Percentiles rank a stretch among this genome's conserved stretches.
Evolutionary conservation across 2,113 vertebrate genomes (phyloP).

Genomic region (Sinocyclocheilus anshuiensis): DNA sequence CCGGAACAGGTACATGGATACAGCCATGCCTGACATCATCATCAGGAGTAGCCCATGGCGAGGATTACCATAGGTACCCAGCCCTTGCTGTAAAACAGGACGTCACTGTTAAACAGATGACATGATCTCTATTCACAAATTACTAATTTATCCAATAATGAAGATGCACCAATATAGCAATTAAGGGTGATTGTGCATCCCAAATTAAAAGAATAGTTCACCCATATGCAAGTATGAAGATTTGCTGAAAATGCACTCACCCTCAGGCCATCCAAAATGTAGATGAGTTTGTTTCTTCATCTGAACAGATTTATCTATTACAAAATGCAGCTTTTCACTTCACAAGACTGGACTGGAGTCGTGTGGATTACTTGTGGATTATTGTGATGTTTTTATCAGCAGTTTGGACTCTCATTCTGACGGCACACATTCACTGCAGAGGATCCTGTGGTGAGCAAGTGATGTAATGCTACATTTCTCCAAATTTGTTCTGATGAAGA

Average conservation of each 20-base stretch:
- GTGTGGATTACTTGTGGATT: neutral
- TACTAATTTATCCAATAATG: neutral
- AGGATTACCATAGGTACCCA: conserved; percentile 84
- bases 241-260: neutral
- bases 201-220: neutral
- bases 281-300: neutral
- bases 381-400: too few species aligned
- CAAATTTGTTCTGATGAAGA: too few species aligned
- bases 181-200: neutral
- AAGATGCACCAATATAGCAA: neutral
- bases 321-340: neutral
- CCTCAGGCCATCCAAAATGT: too few species aligned
- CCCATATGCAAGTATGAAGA: neutral
- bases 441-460: too few species aligned
- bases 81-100: conserved; percentile 75
- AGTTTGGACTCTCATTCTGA: too few species aligned
- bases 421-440: too few species aligned
- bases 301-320: too few species aligned
- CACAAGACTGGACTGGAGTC: neutral
- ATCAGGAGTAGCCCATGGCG: conserved; percentile 85
- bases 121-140: neutral
- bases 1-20: conserved; percentile 93
- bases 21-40: conserved; percentile 94
- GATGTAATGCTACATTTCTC: too few species aligned
- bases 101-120: neutral